A percentile compares a stretch with the other conserved stretches of the same genome.
phyloP scores from a whole-genome alignment of 92 coral and sea anemone genomes.

The Porites evermanni region DNA sequence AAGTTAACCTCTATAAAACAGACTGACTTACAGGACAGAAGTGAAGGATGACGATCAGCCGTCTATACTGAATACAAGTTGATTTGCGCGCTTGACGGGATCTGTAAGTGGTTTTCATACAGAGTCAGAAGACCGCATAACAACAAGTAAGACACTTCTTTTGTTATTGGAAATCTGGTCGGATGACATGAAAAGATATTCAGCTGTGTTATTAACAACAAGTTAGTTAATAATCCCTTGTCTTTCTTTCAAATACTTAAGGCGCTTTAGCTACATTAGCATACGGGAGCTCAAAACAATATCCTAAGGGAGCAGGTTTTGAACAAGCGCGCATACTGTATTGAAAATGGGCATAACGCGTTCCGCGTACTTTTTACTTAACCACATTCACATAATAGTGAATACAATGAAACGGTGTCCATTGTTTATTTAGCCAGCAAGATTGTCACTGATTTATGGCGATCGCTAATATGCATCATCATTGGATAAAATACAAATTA shows the following conservation, averaged over 20 bases:
- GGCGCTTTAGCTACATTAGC: neutral
- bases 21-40: too few species aligned
- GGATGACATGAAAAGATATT: slow-evolving; percentile 15
- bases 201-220: slow-evolving; percentile 26
- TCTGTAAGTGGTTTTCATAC: neutral
- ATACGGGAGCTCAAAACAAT: neutral
- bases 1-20: too few species aligned
- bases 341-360: neutral
- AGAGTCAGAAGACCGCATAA: neutral
- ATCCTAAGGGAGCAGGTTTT: neutral
- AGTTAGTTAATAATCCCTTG: slow-evolving; percentile 10
- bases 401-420: too few species aligned
- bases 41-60: neutral
- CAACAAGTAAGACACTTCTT: slow-evolving; percentile 17
- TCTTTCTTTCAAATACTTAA: slow-evolving; percentile 4
- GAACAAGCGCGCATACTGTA: neutral
- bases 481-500: too few species aligned
- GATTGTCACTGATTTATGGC: too few species aligned
- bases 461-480: too few species aligned
- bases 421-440: too few species aligned
- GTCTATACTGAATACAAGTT: neutral
- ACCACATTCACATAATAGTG: neutral
- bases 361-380: neutral
- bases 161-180: neutral
- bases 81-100: neutral